Conservation (phyloP, 2,797 vertebrate genomes). For the Sciaenops ocellatus region DNA sequence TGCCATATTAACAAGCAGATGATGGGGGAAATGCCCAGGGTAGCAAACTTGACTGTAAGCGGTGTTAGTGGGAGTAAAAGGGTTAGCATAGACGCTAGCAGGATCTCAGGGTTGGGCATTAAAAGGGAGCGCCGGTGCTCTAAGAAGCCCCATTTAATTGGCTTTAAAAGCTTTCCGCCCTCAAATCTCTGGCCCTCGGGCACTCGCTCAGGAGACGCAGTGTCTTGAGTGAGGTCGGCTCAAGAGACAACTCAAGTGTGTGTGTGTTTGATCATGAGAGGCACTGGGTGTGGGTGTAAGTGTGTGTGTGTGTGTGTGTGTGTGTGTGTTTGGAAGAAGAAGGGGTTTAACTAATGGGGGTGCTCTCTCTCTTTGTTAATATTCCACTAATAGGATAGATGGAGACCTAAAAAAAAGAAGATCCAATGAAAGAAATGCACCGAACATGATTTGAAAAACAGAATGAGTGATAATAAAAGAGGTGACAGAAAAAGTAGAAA, state of each 20-base stretch:
- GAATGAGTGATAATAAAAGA: constrained; percentile 46
- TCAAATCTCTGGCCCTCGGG: constrained; percentile 87
- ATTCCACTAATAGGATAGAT: constrained; percentile 60
- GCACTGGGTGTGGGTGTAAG: constrained; percentile 65
- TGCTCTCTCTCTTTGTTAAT: constrained; percentile 63
- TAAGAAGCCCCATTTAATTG: constrained; percentile 90
- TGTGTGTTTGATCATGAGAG: constrained; percentile 81
- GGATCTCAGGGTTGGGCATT: constrained; percentile 81
- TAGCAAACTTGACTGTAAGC: constrained; percentile 68
- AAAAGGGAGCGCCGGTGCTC: constrained; percentile 83
- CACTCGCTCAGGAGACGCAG: constrained; percentile 78
- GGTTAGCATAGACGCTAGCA: constrained; percentile 71
- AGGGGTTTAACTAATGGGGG: constrained; percentile 63
- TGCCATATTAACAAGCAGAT: constrained; percentile 59
- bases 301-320: constrained; percentile 16
- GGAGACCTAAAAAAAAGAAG: constrained; percentile 16
- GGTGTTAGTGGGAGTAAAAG: constrained; percentile 73
- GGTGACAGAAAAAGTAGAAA: constrained; percentile 43
- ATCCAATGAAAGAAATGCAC: constrained; percentile 34
- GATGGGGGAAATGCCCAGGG: constrained; percentile 59
- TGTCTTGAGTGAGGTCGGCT: constrained; percentile 83
- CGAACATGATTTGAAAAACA: constrained; percentile 40
- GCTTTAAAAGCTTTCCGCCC: constrained; percentile 89
- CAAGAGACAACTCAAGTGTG: constrained; percentile 76
- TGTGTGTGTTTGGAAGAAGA: constrained; percentile 51